Conservation (phyloP, 2,888 invertebrate species). For the Orthosia incerta region DNA sequence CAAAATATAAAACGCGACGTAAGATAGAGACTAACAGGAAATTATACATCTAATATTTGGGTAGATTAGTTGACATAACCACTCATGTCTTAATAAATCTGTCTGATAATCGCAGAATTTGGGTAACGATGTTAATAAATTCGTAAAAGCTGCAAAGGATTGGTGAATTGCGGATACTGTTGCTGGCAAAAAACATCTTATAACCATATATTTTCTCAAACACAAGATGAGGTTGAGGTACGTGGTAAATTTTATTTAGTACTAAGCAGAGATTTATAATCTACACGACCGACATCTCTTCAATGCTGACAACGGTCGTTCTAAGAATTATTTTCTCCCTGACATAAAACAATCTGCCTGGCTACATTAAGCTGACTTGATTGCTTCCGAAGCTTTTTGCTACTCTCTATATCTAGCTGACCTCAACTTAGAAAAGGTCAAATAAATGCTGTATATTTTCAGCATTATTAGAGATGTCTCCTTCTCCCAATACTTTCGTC, state of each 20-base stretch:
- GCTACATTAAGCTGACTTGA: slow-evolving; percentile 17
- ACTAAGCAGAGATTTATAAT: slow-evolving; percentile 23
- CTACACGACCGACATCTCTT: slow-evolving; percentile 31
- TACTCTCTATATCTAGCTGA: slow-evolving; percentile 1
- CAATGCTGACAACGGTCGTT: slow-evolving; percentile 11
- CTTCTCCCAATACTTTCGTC: not conserved
- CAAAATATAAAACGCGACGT: slow-evolving; percentile 58
- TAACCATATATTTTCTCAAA: slow-evolving; percentile 11
- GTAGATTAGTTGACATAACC: slow-evolving; percentile 35
- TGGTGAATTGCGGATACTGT: slow-evolving; percentile 20
- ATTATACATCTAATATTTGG: slow-evolving; percentile 44
- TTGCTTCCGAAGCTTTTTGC: slow-evolving; percentile 29
- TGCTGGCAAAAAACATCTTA: slow-evolving; percentile 5
- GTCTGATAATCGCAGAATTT: slow-evolving; percentile 4
- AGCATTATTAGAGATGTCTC: slow-evolving; percentile 4
- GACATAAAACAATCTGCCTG: slow-evolving; percentile 30
- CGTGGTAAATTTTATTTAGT: not conserved
- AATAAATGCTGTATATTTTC: slow-evolving; percentile 13
- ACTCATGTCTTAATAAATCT: slow-evolving; percentile 23
- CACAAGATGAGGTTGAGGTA: not conserved
- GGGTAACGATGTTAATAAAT: slow-evolving; percentile 31
- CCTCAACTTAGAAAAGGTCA: slow-evolving; percentile 20
- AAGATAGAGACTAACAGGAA: slow-evolving; percentile 44
- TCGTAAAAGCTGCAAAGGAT: slow-evolving; percentile 9
- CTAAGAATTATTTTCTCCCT: slow-evolving; percentile 42